Conservation (phyloP, 2,888 invertebrate genomes). For the Lasioglossum lativentre region DNA sequence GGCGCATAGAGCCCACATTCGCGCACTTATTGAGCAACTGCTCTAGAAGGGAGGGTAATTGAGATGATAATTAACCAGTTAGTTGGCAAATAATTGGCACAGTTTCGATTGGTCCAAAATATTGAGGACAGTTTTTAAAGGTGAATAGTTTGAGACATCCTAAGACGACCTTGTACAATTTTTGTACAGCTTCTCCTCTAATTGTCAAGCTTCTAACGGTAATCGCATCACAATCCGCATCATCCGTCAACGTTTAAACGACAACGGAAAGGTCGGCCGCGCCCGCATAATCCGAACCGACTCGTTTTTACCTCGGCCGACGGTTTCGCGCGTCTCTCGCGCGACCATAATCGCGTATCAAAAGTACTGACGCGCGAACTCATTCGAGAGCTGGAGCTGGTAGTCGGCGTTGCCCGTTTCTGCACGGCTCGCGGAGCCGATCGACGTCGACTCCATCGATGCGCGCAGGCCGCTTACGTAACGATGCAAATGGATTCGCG, state of each 20-base stretch:
- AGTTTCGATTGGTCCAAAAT: neutral
- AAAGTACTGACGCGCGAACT: conserved; percentile 30
- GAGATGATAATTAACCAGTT: neutral
- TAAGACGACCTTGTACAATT: neutral
- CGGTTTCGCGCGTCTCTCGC: conserved; percentile 26
- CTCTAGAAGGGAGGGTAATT: neutral
- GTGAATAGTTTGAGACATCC: neutral
- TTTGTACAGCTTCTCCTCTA: neutral
- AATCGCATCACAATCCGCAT: conserved; percentile 17
- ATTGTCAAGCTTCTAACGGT: neutral
- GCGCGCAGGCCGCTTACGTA: conserved; percentile 27
- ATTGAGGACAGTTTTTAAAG: neutral
- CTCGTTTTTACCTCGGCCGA: conserved; percentile 33
- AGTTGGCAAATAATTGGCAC: too few relatives aligned
- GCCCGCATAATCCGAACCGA: conserved; percentile 40
- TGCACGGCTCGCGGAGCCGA: conserved; percentile 17
- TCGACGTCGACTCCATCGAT: conserved; percentile 32
- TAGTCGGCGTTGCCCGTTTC: neutral
- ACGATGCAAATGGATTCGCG: conserved; percentile 38
- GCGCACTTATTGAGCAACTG: conserved; percentile 11
- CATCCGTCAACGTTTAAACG: conserved; percentile 57
- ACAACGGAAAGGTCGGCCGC: conserved; percentile 45
- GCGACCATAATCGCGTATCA: conserved; percentile 11
- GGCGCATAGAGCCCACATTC: neutral
- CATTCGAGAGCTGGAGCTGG: neutral